A percentile compares a stretch with the other conserved stretches of the same genome.
Evolutionary conservation across 1,140 invertebrate species (phyloP).

Genomic region (Ephestia elutella): DNA sequence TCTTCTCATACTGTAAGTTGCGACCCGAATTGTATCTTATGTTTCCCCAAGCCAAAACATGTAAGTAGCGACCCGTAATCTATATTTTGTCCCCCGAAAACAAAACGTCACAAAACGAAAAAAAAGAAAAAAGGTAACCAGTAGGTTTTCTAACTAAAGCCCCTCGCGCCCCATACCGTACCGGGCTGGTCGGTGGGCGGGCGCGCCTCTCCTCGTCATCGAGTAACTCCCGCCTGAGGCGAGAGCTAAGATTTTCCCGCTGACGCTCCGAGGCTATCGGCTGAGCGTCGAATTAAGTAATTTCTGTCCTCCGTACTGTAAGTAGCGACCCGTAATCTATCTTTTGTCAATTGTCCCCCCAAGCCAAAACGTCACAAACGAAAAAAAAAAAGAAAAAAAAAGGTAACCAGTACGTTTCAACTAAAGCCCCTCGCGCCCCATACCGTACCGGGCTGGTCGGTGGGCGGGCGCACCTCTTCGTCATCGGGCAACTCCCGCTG

Average conservation of each 20-base stretch:
- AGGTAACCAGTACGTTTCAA: neutral
- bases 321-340: no score
- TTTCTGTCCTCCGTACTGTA: no score
- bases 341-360: no score
- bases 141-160: conserved; percentile 1
- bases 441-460: conserved; percentile 27
- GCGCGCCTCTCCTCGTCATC: conserved; percentile 79
- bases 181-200: conserved; percentile 43
- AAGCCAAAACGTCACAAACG: no score
- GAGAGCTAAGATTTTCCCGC: conserved; percentile 82
- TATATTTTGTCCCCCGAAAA: no score
- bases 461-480: conserved; percentile 75
- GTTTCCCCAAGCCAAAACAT: no score
- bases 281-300: conserved; percentile 68
- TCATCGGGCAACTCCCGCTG: conserved; percentile 82
- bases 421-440: conserved; percentile 3
- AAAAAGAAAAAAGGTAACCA: neutral
- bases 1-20: no score
- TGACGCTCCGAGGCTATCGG: conserved; percentile 81
- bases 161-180: conserved; percentile 15
- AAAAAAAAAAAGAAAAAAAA: neutral
- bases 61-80: no score
- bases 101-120: no score
- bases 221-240: conserved; percentile 80
- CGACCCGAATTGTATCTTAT: no score